Evolutionary conservation across 1,140 invertebrate species (phyloP), one percentile per base, ranked within the genome.

Genomic region (Cotesia vestalis): DNA sequence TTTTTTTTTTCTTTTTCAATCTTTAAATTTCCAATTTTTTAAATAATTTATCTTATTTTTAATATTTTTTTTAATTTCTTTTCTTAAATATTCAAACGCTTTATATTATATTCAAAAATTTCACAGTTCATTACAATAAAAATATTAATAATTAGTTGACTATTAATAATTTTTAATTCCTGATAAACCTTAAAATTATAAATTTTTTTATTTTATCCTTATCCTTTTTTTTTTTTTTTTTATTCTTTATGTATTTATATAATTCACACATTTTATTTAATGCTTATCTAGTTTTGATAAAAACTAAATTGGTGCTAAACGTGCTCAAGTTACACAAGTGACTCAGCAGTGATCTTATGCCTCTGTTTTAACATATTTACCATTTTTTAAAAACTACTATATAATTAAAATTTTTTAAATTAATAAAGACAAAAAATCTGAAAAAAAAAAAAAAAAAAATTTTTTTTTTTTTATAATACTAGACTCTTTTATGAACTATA

Each of bases 271-370:
- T 53, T 62, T 70, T 8, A 14, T 53, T 57, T 27, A 69, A 46
- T 46, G 4, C 40, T 46, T 46, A 46, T 46, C 40, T 46, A 46
- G 40, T 46, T 46, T 46, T 46, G 38, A 61, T 46, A 27, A 60
- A 40, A 61, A 61, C 27, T 60, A 40, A 74, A 74, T 67, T 69
- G 40, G 73, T 71, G 72, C 67, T 73, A 55, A 75, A 72, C 72
- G 77, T 80, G 76, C 70, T 72, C 53, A 75, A 79, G 62, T 64
- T 46, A 71, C 69, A 77, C 69, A 71, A 73, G 69, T 76, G 72
- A 77, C 70, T 76, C 71, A 76, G 72, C 70, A 66, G 73, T 78
- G 75, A 78, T 78, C 74, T 77, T 72, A 79, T 77, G 73, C 73
- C 73, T 69, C 75, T 70, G 40, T 20, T 36, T 66, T 71, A 60